Conservation (phyloP, 2,888 invertebrate species). For the Aphodius sticticus region DNA sequence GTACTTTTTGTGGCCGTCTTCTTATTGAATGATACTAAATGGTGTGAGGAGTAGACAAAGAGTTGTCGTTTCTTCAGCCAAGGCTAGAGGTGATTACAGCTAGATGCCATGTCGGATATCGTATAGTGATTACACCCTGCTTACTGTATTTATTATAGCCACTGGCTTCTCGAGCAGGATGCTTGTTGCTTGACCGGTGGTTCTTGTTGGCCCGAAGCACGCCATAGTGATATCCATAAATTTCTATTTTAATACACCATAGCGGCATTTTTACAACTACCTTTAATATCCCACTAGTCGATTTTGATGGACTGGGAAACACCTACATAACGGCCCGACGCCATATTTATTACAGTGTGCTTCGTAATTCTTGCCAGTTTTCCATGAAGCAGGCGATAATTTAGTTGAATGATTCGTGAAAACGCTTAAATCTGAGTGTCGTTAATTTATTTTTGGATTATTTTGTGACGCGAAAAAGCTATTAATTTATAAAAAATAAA, state of each 20-base stretch:
- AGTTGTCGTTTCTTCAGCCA: slow-evolving; percentile 8
- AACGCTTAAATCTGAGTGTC: too few relatives aligned
- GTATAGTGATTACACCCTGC: slow-evolving; percentile 40
- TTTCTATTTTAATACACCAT: slow-evolving; percentile 34
- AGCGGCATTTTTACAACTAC: slow-evolving; percentile 33
- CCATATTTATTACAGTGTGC: neutral
- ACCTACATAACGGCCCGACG: neutral
- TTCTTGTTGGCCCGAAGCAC: slow-evolving; percentile 14
- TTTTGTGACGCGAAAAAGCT: too few relatives aligned
- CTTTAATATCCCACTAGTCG: slow-evolving; percentile 30
- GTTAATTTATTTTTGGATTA: too few relatives aligned
- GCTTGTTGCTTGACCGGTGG: slow-evolving; percentile 11
- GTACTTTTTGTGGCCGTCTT: too few relatives aligned
- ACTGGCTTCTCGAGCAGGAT: slow-evolving; percentile 32
- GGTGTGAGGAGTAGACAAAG: neutral
- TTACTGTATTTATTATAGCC: slow-evolving; percentile 42
- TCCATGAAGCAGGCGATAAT: too few relatives aligned
- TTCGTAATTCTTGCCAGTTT: neutral
- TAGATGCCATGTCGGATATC: slow-evolving; percentile 39
- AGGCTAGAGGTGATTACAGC: slow-evolving; percentile 38
- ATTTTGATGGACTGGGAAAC: neutral
- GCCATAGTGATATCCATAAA: slow-evolving; percentile 32
- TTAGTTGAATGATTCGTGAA: too few relatives aligned
- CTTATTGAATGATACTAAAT: too few relatives aligned
- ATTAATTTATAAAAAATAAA: too few relatives aligned